A percentile compares a stretch with the other conserved stretches of the same genome.
Conservation (phyloP, 2,797 vertebrate genomes). For the Rhinella marina region DNA sequence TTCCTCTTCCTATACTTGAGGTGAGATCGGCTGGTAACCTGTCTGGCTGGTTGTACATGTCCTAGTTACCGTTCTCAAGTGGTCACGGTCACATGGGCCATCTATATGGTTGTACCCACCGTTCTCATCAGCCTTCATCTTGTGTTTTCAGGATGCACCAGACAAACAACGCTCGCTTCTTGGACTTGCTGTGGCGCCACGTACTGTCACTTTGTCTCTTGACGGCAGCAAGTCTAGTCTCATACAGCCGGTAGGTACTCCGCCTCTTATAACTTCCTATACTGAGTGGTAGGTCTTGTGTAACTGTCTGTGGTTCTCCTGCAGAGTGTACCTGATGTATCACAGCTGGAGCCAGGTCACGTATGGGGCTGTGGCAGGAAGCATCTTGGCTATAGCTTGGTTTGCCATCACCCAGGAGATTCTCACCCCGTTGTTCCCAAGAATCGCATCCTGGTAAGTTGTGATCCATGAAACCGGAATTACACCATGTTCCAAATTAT, state of each 20-base stretch:
- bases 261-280: no score
- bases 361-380: constrained; percentile 89
- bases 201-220: constrained; percentile 90
- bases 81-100: background rate
- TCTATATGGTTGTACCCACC: background rate
- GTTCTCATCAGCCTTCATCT: background rate
- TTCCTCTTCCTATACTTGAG: constrained; percentile 99
- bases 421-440: constrained; percentile 94
- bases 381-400: constrained; percentile 89
- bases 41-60: background rate
- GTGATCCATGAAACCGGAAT: background rate
- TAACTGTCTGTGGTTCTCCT: constrained; percentile 48
- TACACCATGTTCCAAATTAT: background rate
- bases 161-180: constrained; percentile 97
- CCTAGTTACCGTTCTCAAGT: no score
- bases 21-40: constrained; percentile 73
- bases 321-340: constrained; percentile 96
- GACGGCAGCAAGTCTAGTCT: constrained; percentile 88
- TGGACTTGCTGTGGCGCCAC: constrained; percentile 97
- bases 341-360: constrained; percentile 97
- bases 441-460: constrained; percentile 96
- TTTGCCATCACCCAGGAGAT: constrained; percentile 97
- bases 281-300: background rate
- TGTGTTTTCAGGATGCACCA: constrained; percentile 92
- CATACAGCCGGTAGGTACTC: constrained; percentile 92